Percentiles rank a stretch among this genome's conserved stretches.
Evolutionary conservation across 2,113 vertebrate species (phyloP).

Genomic region (Pseudorasbora parva): DNA sequence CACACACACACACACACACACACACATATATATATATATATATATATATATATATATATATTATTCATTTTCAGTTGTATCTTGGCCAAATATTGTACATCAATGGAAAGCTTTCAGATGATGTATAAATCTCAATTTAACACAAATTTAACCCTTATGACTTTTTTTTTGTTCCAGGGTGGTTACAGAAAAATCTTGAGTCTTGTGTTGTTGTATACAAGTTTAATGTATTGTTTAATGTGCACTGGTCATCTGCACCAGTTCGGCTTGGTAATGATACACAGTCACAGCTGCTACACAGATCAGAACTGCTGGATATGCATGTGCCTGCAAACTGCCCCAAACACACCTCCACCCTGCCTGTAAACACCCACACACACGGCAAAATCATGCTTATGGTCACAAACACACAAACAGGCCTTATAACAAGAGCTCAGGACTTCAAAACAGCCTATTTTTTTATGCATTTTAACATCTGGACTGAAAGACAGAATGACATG

Average conservation of each 20-base stretch:
- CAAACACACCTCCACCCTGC: slow-evolving; percentile 62
- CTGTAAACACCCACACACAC: slow-evolving; percentile 66
- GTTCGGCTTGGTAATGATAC: slow-evolving; percentile 61
- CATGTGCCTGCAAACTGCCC: slow-evolving; percentile 60
- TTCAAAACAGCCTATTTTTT: neutral
- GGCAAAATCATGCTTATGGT: slow-evolving; percentile 35
- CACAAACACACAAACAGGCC: neutral
- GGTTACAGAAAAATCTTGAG: neutral
- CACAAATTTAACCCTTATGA: no score
- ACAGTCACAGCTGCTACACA: slow-evolving; percentile 61
- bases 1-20: no score
- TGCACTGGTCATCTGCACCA: slow-evolving; percentile 58
- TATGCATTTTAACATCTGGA: neutral
- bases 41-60: no score
- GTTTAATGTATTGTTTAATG: slow-evolving; percentile 30
- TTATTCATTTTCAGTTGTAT: no score
- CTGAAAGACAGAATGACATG: no score
- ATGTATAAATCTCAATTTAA: no score
- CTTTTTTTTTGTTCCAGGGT: no score
- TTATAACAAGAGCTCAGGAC: neutral
- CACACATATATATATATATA: no score
- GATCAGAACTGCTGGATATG: slow-evolving; percentile 69
- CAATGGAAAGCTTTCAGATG: no score
- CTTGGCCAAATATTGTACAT: no score
- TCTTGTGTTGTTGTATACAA: slow-evolving; percentile 3